Base-by-base conservation (phyloP, 2,113 vertebrate genomes). In the Paracanthobrama guichenoti region DNA sequence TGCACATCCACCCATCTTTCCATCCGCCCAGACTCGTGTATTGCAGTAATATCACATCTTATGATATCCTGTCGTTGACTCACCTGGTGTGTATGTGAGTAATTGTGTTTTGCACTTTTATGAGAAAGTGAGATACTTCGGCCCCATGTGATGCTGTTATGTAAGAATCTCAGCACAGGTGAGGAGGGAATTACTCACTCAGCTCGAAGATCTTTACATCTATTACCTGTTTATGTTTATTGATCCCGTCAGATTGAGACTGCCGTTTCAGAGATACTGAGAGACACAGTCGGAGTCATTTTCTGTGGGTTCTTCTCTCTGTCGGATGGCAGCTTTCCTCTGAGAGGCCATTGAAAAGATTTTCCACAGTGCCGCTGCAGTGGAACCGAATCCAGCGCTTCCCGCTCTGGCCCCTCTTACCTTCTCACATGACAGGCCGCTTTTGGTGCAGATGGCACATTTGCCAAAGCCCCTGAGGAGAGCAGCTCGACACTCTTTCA, bases 121-220 rank as follows among this genome's bases (percentile, higher is more conserved):
- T 35, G 31, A 22, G 66, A 39, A 39, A 22, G 3, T 11, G 3
- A 22, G 66, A 22, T 11, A 20, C 35, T 42, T 69, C 9, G 2
- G 18, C 31, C 35, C 31, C 64, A 20, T 4, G 18, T 39, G 64
- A 67, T 22, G 66, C 28, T 67, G 14, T 69, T 39, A 39, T 69
- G 18, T 69, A 42, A 69, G 66, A 39, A 10, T 39, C 66, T 69
- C 18, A 20, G 72, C 72, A 28, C 72, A 75, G 72, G 72, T 31
- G 24, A 53, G 46, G 9, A 69, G 66, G 1, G 66, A 42, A 69
- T 69, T 1, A 69, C 6, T 69, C 35, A 12, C 66, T 69, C 18
- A 11, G 22, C 22, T n/a, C 57, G 11, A 12, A 24, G 57, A 1
- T 62, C 60, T 31, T 66, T 14, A 13, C 62, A 31, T 66, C 62